Evolutionary conservation across 2,888 invertebrate species (phyloP), one percentile per base, ranked within the genome.

Genomic region (Pristionchus japonicus): DNA sequence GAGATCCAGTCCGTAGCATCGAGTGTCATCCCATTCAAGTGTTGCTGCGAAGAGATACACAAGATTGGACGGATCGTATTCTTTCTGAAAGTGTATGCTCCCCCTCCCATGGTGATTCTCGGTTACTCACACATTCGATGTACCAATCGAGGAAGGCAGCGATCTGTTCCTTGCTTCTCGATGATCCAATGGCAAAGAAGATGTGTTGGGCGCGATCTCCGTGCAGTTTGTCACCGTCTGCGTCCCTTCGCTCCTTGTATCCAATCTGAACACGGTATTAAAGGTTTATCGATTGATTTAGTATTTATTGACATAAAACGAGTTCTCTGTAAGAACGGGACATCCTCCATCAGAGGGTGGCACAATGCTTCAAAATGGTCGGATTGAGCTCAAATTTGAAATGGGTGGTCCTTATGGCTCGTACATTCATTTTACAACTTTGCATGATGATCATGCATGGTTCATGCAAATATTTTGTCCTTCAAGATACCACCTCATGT

Each of bases 161-260:
- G 43, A 77, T 47, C 27, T 77, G 77, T 77, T 77, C 77, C 47
- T 77, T 77, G 43, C 37, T 77, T 43, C 77, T 77, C 47, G 77
- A 77, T n/a, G 77, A 77, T 40, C 77, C 77, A 17, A 77, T 40
- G 43, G 77, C 77, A 47, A 77, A 77, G 77, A 77, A 77, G 43
- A 77, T 11, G 43, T 77, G 77, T 27, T 77, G 77, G 27, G 77
- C 77, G 27, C 77, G 77, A 47, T 77, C 77, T 77, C 77, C 77
- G n/a, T 77, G 77, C n/a, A 77, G 43, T 47, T 77, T 77, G 27
- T 43, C 77, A 27, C 77, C 77, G 17, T 77, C 77, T 13, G 77
- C 77, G n/a, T 77, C 77, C 77, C 37, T 77, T n/a, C 77, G 77
- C n/a, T 77, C 77, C 77, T 77, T 77, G 43, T n/a, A 47, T 77